Percentiles rank a stretch among this genome's conserved stretches.
These are phyloP conservation scores for Aporophyla nigra DNA, from an alignment of 2,888 invertebrate species.

Conservation along the genomic window DNA sequence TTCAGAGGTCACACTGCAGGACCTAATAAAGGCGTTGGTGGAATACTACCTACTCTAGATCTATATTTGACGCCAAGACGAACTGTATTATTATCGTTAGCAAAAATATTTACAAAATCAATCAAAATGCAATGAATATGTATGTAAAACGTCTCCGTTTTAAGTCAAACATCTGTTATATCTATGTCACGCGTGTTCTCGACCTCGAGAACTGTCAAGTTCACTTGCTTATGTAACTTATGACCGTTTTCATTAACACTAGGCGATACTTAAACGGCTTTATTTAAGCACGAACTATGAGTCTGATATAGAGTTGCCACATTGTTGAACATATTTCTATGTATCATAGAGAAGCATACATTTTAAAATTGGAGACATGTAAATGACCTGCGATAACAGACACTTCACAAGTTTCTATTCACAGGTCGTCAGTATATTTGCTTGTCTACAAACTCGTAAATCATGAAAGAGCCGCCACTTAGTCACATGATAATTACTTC, in stretches of 20 bases:
- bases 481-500: constrained; percentile 44
- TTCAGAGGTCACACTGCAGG: too few species aligned
- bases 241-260: background rate
- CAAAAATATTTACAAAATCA: constrained; percentile 2
- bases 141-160: constrained; percentile 24
- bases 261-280: too few species aligned
- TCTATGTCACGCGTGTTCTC: background rate
- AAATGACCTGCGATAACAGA: too few species aligned
- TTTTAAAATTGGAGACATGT: background rate
- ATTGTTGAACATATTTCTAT: too few species aligned
- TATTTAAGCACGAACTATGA: too few species aligned
- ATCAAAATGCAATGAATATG: constrained; percentile 3
- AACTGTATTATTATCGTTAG: background rate
- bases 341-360: background rate
- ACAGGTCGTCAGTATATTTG: constrained; percentile 28
- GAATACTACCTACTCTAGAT: background rate
- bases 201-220: constrained; percentile 61
- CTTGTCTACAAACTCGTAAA: constrained; percentile 13
- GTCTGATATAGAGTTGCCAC: too few species aligned
- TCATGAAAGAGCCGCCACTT: constrained; percentile 36
- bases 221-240: constrained; percentile 53
- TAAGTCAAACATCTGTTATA: background rate
- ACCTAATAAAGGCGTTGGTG: too few species aligned
- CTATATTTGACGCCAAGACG: background rate
- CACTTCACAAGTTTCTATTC: constrained; percentile 36